Percentiles rank a stretch among this genome's conserved stretches.
phyloP scores from a whole-genome alignment of 2,888 invertebrate species.

The Lithophane semibrunnea region DNA sequence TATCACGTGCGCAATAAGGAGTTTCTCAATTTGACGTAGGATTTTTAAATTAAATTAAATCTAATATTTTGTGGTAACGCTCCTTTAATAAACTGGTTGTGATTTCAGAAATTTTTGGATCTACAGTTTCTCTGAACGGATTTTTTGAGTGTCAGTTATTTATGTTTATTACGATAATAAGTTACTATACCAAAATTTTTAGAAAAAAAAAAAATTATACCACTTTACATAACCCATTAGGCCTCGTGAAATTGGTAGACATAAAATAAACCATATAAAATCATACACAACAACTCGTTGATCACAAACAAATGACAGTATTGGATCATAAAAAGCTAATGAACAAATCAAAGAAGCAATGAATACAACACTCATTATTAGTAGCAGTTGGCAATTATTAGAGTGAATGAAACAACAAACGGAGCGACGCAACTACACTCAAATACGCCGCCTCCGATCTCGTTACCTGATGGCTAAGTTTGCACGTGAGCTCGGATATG shows the following conservation, averaged over 20 bases:
- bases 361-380: slow-evolving; percentile 20
- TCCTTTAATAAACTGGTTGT: slow-evolving; percentile 16
- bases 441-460: slow-evolving; percentile 48
- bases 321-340: background rate
- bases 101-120: slow-evolving; percentile 1
- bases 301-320: slow-evolving; percentile 1
- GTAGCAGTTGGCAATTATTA: slow-evolving; percentile 34
- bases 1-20: slow-evolving; percentile 62
- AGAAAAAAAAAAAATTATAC: background rate
- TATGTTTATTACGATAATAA: background rate
- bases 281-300: background rate
- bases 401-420: slow-evolving; percentile 36
- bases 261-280: background rate
- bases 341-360: background rate
- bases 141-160: background rate
- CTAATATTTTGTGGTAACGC: slow-evolving; percentile 44
- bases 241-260: background rate
- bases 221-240: too few relatives aligned
- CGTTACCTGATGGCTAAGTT: slow-evolving; percentile 51
- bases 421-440: slow-evolving; percentile 18
- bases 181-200: background rate
- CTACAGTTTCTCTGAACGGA: background rate
- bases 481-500: slow-evolving; percentile 44
- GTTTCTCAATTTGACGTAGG: slow-evolving; percentile 56
- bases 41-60: slow-evolving; percentile 58